These are phyloP conservation scores for Cynaeus angustus DNA, from an alignment of 2,888 invertebrate species.

Conservation along the genomic window DNA sequence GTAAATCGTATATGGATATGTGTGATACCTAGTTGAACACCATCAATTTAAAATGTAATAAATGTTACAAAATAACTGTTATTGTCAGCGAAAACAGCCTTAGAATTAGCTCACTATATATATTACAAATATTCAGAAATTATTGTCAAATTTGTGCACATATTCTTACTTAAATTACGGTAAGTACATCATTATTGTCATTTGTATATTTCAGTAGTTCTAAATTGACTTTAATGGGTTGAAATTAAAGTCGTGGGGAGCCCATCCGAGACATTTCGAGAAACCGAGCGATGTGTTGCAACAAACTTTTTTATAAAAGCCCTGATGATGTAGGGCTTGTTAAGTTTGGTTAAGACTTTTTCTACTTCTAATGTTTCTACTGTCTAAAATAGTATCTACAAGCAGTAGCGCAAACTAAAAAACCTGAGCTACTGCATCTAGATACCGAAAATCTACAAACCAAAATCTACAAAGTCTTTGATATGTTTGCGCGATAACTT, in stretches of 20 bases:
- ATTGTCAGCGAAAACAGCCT: conserved; percentile 53
- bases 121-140: conserved; percentile 56
- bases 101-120: conserved; percentile 52
- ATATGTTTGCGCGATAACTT: conserved; percentile 52
- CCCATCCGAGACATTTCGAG: neutral
- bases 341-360: conserved; percentile 34
- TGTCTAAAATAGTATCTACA: neutral
- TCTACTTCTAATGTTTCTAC: neutral
- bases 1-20: conserved; percentile 44
- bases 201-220: conserved; percentile 36
- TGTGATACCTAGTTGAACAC: conserved; percentile 48
- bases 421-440: neutral
- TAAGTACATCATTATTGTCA: conserved; percentile 45
- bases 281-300: conserved; percentile 21
- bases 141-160: conserved; percentile 65
- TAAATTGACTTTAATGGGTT: conserved; percentile 42
- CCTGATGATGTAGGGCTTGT: conserved; percentile 20
- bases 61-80: conserved; percentile 47
- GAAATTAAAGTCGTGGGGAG: conserved; percentile 40
- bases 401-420: conserved; percentile 10
- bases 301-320: conserved; percentile 21
- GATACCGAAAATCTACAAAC: too few relatives aligned
- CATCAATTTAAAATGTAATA: conserved; percentile 45
- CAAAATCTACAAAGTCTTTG: conserved; percentile 42
- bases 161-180: conserved; percentile 37